phyloP scores from a whole-genome alignment of 1,140 invertebrate genomes.

The Aphaenogaster floridana region DNA sequence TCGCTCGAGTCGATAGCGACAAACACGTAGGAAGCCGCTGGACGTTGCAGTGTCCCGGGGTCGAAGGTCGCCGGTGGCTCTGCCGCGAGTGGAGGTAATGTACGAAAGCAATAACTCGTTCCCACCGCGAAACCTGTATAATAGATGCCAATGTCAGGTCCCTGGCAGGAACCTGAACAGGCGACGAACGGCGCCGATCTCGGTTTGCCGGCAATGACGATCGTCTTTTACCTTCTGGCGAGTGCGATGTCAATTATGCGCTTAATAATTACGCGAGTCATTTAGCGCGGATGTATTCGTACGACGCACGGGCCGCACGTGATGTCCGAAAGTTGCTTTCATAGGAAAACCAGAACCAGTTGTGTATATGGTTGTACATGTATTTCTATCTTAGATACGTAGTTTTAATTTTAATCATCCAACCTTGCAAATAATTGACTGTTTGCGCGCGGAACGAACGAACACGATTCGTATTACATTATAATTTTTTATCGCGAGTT shows the following conservation, averaged over 20 bases:
- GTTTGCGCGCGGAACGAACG: too few species aligned
- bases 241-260: constrained; percentile 25
- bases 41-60: constrained; percentile 30
- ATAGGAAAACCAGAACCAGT: neutral
- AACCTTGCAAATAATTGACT: neutral
- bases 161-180: neutral
- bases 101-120: constrained; percentile 53
- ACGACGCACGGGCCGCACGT: neutral
- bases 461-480: neutral
- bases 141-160: constrained; percentile 49
- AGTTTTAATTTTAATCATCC: neutral
- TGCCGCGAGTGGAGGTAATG: constrained; percentile 35
- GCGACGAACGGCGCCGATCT: neutral
- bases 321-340: neutral
- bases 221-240: constrained; percentile 10
- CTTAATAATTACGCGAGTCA: constrained; percentile 49
- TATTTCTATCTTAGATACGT: neutral
- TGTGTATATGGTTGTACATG: neutral
- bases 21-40: constrained; percentile 5
- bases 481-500: neutral
- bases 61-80: constrained; percentile 25
- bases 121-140: constrained; percentile 28
- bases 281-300: neutral
- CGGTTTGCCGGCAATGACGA: constrained; percentile 40
- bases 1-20: constrained; percentile 26